phyloP scores from a whole-genome alignment of 2,888 invertebrate genomes.

The Empis livida region DNA sequence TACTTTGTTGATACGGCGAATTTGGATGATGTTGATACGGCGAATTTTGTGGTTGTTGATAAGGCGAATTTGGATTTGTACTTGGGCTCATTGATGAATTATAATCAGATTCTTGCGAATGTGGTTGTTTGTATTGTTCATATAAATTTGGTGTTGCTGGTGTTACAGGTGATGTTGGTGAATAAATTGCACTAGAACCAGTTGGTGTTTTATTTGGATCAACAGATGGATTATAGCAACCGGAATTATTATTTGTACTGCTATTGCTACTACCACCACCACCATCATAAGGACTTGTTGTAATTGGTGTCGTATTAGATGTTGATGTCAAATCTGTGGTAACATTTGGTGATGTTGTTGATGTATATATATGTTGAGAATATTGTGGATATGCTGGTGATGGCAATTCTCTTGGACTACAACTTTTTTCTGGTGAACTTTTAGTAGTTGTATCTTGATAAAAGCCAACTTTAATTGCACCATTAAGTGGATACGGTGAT shows the following conservation, averaged over 20 bases:
- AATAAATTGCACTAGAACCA: slow-evolving; percentile 19
- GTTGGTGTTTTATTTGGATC: slow-evolving; percentile 30
- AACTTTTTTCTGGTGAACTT: slow-evolving; percentile 72
- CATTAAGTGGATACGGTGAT: slow-evolving; percentile 57
- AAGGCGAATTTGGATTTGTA: slow-evolving; percentile 41
- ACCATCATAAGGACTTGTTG: slow-evolving; percentile 26
- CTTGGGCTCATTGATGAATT: slow-evolving; percentile 42
- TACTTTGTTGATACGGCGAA: slow-evolving; percentile 31
- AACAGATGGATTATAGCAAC: slow-evolving; percentile 29
- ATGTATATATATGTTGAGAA: slow-evolving; percentile 46
- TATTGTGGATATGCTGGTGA: slow-evolving; percentile 43
- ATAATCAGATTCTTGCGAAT: slow-evolving; percentile 41
- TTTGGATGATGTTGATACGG: slow-evolving; percentile 36
- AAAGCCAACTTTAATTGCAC: slow-evolving; percentile 74
- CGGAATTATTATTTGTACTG: slow-evolving; percentile 25
- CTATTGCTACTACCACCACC: background rate
- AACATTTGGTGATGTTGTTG: slow-evolving; percentile 41
- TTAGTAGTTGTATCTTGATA: slow-evolving; percentile 80
- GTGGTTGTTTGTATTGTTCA: slow-evolving; percentile 44
- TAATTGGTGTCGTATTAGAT: slow-evolving; percentile 27
- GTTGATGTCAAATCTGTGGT: slow-evolving; percentile 30
- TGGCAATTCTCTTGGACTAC: slow-evolving; percentile 62
- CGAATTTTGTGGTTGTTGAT: slow-evolving; percentile 38
- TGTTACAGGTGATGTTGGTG: slow-evolving; percentile 28
- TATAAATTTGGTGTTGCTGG: slow-evolving; percentile 33